Evolutionary conservation across 2,113 vertebrate genomes (phyloP).

Genomic region (Climacteris rufus): DNA sequence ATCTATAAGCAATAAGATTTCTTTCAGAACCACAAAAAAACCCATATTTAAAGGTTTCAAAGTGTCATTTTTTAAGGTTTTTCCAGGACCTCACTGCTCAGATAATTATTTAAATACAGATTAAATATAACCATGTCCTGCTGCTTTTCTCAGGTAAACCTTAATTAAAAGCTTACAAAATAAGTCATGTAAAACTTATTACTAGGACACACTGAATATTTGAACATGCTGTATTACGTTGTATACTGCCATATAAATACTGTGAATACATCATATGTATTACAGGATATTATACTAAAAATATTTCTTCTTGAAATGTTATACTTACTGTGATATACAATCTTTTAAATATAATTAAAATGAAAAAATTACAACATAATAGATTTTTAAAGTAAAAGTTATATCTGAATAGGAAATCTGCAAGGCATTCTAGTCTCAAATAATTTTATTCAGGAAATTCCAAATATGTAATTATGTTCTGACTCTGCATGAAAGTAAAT

Average conservation of each 20-base stretch:
- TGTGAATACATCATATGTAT: neutral
- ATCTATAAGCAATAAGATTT: neutral
- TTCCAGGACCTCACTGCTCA: neutral
- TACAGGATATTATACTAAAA: neutral
- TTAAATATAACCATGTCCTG: neutral
- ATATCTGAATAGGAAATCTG: neutral
- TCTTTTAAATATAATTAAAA: neutral
- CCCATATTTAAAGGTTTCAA: neutral
- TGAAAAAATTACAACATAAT: neutral
- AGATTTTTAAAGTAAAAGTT: neutral
- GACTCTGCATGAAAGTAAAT: neutral
- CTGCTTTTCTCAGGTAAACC: neutral
- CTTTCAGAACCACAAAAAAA: neutral
- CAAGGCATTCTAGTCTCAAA: neutral
- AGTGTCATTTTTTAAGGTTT: neutral
- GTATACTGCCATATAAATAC: neutral
- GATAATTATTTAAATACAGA: neutral
- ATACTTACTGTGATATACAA: neutral
- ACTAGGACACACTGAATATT: neutral
- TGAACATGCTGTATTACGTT: neutral
- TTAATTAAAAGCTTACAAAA: neutral
- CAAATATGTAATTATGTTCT: neutral
- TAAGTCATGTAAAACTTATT: neutral
- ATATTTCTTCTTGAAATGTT: neutral
- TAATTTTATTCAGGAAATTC: neutral